phyloP scores from a whole-genome alignment of 2,797 vertebrate species.

The Glossophaga mutica region DNA sequence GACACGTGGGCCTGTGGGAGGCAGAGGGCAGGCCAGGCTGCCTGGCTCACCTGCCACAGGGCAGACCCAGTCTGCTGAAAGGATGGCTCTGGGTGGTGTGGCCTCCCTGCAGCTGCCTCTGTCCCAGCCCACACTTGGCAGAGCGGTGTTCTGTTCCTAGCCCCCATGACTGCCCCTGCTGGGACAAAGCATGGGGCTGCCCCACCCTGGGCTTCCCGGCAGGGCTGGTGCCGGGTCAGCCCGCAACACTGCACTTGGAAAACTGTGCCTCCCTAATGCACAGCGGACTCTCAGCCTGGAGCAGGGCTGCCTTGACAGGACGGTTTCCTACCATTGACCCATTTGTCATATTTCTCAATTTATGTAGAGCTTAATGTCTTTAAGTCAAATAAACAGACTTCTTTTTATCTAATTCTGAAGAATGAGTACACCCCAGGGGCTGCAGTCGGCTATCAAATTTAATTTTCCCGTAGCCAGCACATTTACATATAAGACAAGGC shows the following conservation, averaged over 20 bases:
- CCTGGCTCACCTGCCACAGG: constrained; percentile 17
- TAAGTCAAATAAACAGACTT: too few species aligned
- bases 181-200: not conserved
- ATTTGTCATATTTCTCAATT: not conserved
- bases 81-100: constrained; percentile 71
- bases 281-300: not conserved
- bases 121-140: constrained; percentile 33
- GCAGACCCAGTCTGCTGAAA: constrained; percentile 51
- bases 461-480: too few species aligned
- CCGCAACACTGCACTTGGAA: constrained; percentile 57
- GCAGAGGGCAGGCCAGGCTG: constrained; percentile 41
- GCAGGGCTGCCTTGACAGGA: not conserved
- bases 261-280: not conserved
- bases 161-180: not conserved
- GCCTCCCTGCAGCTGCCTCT: constrained; percentile 45
- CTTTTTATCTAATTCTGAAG: too few species aligned
- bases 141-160: not conserved
- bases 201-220: not conserved
- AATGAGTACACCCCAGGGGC: too few species aligned
- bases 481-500: too few species aligned
- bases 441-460: too few species aligned
- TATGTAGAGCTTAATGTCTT: not conserved
- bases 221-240: not conserved
- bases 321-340: not conserved
- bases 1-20: constrained; percentile 14